Base-by-base conservation (phyloP, 2,113 vertebrate species). In the Bambusicola thoracicus region DNA sequence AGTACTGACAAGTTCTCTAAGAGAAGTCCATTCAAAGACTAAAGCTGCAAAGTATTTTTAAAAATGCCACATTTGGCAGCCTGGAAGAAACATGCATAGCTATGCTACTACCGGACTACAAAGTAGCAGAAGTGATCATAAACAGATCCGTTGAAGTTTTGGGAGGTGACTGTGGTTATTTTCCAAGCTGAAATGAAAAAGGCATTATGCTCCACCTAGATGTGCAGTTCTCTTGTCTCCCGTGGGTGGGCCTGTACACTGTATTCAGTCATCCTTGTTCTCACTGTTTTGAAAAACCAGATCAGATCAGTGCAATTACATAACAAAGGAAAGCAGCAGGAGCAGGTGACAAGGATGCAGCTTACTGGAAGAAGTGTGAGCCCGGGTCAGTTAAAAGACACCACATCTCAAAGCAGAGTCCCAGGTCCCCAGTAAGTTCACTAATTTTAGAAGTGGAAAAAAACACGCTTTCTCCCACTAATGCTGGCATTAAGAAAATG, bases 221-320 rank as follows among this genome's bases (percentile, higher is more conserved):
- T 19, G 25, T 6, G 61, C 2, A 1, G 21, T 14, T 88, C 61
- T 56, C n/a, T 36, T 5, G 5, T 8, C 8, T 38, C 38, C 66
- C 48, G 4, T 9, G 49, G 14, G 61, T 43, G 40, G 55, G 12
- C 13, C 55, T 49, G 5, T 17, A 49, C 36, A 10, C 11, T 34
- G 46, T 32, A 73, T 9, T 13, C 16, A 40, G 27, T 5, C 12
- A 32, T 34, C 27, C 34, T 25, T 49, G 16, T 68, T 40, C n/a
- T 34, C 38, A n/a, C 11, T 61, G 44, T 43, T 81, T 75, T n/a
- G n/a, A 55, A 81, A 68, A 89, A 32, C 13, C 87, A 29, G 36
- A 40, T 36, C 9, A 27, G 30, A 53, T 40, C 48, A 40, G 55
- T 3, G 70, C 34, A 77, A 78, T 49, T 12, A 36, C 0, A 0